phyloP scores from a whole-genome alignment of 2,113 vertebrate genomes.

The Chlamydotis undulata region DNA sequence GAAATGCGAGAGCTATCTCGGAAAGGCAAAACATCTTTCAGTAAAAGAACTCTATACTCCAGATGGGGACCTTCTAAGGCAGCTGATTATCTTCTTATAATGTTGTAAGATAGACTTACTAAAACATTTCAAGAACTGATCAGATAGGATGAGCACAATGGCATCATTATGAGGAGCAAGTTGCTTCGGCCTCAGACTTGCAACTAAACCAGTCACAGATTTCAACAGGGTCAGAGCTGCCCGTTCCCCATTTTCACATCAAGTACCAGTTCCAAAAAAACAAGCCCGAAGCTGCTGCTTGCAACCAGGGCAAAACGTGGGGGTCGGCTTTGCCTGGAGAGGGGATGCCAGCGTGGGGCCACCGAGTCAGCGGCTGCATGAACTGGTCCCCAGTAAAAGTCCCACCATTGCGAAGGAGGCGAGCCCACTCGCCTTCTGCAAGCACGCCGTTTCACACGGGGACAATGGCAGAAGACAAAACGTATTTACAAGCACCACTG shows the following conservation, averaged over 20 bases:
- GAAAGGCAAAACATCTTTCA: conserved; percentile 85
- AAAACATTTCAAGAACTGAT: conserved; percentile 82
- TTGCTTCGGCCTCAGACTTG: conserved; percentile 53
- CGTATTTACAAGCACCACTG: neutral
- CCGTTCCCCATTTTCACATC: conserved; percentile 44
- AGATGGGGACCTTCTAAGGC: conserved; percentile 93
- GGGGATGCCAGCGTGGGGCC: neutral
- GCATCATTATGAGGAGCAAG: conserved; percentile 75
- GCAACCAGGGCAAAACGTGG: neutral
- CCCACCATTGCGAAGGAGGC: neutral
- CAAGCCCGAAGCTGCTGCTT: neutral
- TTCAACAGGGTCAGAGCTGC: conserved; percentile 53
- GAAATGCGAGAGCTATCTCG: conserved; percentile 91
- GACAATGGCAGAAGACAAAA: neutral
- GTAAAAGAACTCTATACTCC: conserved; percentile 85
- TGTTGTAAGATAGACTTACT: conserved; percentile 83
- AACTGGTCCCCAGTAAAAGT: neutral
- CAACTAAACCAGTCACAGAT: conserved; percentile 52
- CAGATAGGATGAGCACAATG: conserved; percentile 75
- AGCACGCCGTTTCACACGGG: neutral
- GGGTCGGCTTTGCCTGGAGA: neutral
- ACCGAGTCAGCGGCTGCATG: neutral
- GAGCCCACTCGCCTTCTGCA: neutral
- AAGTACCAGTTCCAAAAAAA: conserved; percentile 3
- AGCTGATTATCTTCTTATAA: conserved; percentile 84